Evolutionary conservation across 37 sponge, comb jelly and placozoan species (phyloP), one percentile per base, ranked within the genome.

Genomic region (Tethya wilhelma): DNA sequence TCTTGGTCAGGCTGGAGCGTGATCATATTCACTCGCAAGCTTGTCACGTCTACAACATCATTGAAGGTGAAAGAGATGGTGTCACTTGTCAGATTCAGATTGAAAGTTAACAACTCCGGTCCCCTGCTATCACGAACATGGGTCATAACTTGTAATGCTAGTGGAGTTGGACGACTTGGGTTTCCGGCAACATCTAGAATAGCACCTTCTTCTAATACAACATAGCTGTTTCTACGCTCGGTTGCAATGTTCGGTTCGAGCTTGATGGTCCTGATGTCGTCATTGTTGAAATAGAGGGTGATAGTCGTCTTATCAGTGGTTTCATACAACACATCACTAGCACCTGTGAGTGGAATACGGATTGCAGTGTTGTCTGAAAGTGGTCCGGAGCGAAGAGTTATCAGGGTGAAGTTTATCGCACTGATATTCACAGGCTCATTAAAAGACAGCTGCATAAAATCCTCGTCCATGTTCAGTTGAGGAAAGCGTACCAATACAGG

Each of bases 371-470:
- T 11, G 19, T 84, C 70, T 36, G 64, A 45, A 4, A 84, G 81
- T 4, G 78, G 79, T 9, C 59, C 59, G 30, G 90, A 83, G 19
- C 84, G 30, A 25, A 89, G 43, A 23, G 73, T 55, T 2, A 92
- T 40, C 23, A 5, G 29, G 5, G 73, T 60, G 46, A 57, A 71
- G 40, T 83, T 84, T 33, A 92, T 42, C 29, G 57, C 57, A 22
- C 43, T 31, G 17, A 87, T 62, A 59, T 84, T 74, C 22, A 92
- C 89, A 25, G 93, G 93, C 57, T 92, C 93, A 62, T 87, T 80
- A 72, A 92, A 92, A 69, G 63, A 64, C 17, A 92, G 44, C 73
- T 53, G 55, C 75, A 92, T 80, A 14, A 25, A 64, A 38, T 92
- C 79, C 31, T 75, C 38, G 39, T 87, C 85, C 71, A 92, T 32